Evolutionary conservation across 2,888 invertebrate species (phyloP), one percentile per base, ranked within the genome.

Genomic region (Diadegma fenestrale): DNA sequence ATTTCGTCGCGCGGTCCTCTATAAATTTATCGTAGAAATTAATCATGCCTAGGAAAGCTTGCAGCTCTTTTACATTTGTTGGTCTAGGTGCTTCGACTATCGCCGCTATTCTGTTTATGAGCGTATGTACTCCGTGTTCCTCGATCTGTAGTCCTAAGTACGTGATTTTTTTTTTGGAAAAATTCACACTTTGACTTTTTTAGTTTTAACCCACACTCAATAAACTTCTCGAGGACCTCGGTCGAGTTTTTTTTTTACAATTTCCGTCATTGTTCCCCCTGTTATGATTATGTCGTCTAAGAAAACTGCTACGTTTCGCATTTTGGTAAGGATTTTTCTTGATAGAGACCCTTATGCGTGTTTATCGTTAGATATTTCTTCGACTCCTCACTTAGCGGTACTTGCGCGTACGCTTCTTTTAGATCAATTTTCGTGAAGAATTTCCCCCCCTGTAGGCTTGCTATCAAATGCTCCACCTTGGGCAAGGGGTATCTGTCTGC

Each of bases 391-490:
- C 72, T 66, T 0, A 87, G 7, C 0, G 79, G 66, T 12, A 87
- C 69, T 75, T 87, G 30, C 30, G 30, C 30, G 30, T 30, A 30
- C 30, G 30, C 30, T 30, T 30, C 30, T 30, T 30, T 30, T 83
- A 30, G 51, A 73, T 84, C 82, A 33, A 86, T 75, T 73, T 80
- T 80, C 12, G 86, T 54, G 77, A 90, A 92, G 10, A 79, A 66
- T 37, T 78, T 14, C 26, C 37, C 82, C 33, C 63, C 81, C 22
- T 88, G n/a, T n/a, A n/a, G n/a, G n/a, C n/a, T n/a, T n/a, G n/a
- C n/a, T n/a, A n/a, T n/a, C n/a, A n/a, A n/a, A n/a, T n/a, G n/a
- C n/a, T n/a, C n/a, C n/a, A n/a, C n/a, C n/a, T n/a, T n/a, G n/a
- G n/a, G n/a, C n/a, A n/a, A n/a, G n/a, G n/a, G n/a, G n/a, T n/a